phyloP scores from a whole-genome alignment of 2,888 invertebrate genomes.

The Cyrtodaria siliqua region DNA sequence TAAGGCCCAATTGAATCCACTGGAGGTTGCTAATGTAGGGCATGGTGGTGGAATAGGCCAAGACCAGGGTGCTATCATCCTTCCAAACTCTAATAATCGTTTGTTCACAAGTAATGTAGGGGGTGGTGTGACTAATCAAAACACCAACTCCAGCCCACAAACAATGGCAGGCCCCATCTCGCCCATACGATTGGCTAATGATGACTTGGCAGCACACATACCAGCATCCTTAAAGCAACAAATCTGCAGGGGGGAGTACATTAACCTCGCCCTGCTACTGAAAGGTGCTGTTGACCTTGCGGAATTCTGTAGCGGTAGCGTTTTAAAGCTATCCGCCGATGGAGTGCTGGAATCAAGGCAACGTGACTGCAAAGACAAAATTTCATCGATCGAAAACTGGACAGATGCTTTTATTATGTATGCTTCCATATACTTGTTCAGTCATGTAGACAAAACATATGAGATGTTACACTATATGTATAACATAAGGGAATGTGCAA shows the following conservation, averaged over 20 bases:
- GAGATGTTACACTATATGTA: constrained; percentile 32
- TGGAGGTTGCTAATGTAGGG: too few relatives aligned
- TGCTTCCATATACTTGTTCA: constrained; percentile 8
- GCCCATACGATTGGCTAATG: background rate
- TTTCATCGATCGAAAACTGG: constrained; percentile 18
- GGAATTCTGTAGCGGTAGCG: background rate
- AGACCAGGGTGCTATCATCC: too few relatives aligned
- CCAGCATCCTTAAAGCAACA: constrained; percentile 9
- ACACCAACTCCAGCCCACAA: too few relatives aligned
- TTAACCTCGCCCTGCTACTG: constrained; percentile 11
- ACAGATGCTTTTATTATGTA: constrained; percentile 33
- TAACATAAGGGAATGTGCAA: constrained; percentile 14
- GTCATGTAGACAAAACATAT: background rate
- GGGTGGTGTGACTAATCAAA: too few relatives aligned
- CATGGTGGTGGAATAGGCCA: too few relatives aligned
- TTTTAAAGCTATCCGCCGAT: background rate
- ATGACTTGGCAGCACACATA: constrained; percentile 19
- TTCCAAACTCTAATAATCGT: too few relatives aligned
- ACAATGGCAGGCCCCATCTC: too few relatives aligned
- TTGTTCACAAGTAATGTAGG: too few relatives aligned
- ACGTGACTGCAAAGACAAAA: constrained; percentile 15
- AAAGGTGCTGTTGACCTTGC: constrained; percentile 5
- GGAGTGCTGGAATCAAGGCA: background rate
- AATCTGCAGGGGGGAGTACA: constrained; percentile 11
- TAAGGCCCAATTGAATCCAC: too few relatives aligned